Evolutionary conservation across 2,113 vertebrate genomes (phyloP), one percentile per base, ranked within the genome.

Genomic region (Centropus unirufus): DNA sequence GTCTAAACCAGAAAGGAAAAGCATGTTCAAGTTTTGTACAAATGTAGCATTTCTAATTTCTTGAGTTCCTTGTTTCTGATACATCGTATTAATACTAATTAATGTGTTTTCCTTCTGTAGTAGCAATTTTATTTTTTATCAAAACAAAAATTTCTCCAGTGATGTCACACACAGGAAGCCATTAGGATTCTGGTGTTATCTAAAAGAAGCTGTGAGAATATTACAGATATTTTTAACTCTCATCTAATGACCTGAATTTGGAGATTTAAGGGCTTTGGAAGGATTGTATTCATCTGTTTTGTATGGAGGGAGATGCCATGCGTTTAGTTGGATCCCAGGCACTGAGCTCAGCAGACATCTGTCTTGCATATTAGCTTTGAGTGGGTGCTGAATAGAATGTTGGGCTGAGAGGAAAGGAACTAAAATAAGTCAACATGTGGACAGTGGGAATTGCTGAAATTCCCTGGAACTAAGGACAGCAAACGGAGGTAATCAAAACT

Each of bases 191-290:
- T 84, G 36, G 36, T 76, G 44, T 14, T 44, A 84, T 79, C 34
- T 68, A 58, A 64, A 80, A 79, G 40, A 77, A 84, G 68, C 5
- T 74, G 51, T 91, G 90, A 87, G 80, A 90, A 64, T 81, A 84
- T 81, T 87, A 81, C 2, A 3, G 52, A 32, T 92, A 91, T 78
- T 91, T 95, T 94, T 78, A 94, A 95, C 36, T 62, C 32, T 46
- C 83, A 34, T 64, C 20, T 82, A 83, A 68, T 63, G 40, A 64
- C 54, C 63, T 94, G 88, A 95, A 83, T 95, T 92, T 93, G 67
- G 67, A 93, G 83, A 73, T 80, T 86, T 92, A 86, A 92, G 63
- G 67, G 47, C 20, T 87, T 32, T 64, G 77, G 22, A 34, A 72
- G 87, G 52, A 84, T 84, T 75, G 44, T 39, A 75, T 63, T 87